Evolutionary conservation across 2,888 invertebrate species (phyloP).

Genomic region (Drosophila histrio): DNA sequence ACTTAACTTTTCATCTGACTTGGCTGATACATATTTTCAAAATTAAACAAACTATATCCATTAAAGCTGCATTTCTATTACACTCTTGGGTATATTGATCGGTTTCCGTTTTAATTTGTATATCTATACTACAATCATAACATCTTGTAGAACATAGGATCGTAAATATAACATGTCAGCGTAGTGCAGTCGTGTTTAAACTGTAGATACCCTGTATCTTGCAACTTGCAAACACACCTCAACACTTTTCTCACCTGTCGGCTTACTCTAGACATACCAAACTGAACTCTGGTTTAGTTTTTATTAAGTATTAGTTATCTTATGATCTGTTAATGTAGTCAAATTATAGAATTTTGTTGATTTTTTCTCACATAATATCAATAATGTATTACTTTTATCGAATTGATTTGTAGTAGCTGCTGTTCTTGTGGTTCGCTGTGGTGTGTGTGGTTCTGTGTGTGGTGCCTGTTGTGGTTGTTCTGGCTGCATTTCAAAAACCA

Average conservation of each 20-base stretch:
- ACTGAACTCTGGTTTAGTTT: neutral
- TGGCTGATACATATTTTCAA: too few species aligned
- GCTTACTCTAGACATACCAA: neutral
- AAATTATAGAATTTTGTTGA: conserved; percentile 29
- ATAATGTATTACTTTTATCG: conserved; percentile 9
- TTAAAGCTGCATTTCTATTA: too few species aligned
- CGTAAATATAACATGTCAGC: neutral
- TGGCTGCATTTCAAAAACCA: conserved; percentile 70
- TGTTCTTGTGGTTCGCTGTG: conserved; percentile 25
- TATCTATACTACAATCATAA: neutral
- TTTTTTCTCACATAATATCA: conserved; percentile 40
- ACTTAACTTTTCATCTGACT: too few species aligned
- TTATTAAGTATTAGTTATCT: neutral
- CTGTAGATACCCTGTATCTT: neutral
- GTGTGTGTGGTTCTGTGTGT: conserved; percentile 8
- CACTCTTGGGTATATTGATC: too few species aligned
- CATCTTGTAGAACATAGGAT: too few species aligned
- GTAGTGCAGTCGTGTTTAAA: neutral
- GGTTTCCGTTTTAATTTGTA: too few species aligned
- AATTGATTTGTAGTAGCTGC: conserved; percentile 42
- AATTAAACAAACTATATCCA: too few species aligned
- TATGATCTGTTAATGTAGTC: conserved; percentile 39
- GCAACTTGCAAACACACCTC: neutral
- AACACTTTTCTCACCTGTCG: neutral
- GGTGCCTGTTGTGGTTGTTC: conserved; percentile 35